Evolutionary conservation across 2,888 invertebrate species (phyloP).

Genomic region (Drosophila robusta): DNA sequence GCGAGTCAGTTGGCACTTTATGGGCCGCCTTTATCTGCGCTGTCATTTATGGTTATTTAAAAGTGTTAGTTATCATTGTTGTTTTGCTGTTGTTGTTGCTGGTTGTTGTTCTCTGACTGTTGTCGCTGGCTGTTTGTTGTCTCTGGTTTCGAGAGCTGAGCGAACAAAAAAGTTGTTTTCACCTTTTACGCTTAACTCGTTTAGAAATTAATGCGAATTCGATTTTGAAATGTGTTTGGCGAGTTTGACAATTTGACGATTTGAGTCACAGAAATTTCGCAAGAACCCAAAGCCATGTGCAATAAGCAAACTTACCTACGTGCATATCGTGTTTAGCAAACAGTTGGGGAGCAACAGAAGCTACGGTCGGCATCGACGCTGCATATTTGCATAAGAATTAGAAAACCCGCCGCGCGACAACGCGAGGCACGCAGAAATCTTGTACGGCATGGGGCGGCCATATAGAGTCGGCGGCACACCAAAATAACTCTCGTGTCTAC

Average conservation of each 20-base stretch:
- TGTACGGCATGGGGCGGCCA: constrained; percentile 66
- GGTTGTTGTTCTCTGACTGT: constrained; percentile 27
- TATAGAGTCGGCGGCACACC: constrained; percentile 66
- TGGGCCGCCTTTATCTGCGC: constrained; percentile 55
- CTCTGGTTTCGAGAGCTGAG: constrained; percentile 28
- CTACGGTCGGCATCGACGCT: constrained; percentile 39
- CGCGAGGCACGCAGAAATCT: constrained; percentile 62
- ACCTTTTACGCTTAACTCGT: constrained; percentile 61
- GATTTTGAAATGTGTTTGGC: constrained; percentile 61
- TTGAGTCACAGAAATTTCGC: constrained; percentile 66
- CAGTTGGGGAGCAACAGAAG: constrained; percentile 63
- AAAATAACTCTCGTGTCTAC: constrained; percentile 72
- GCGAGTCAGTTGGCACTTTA: constrained; percentile 55
- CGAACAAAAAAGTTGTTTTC: constrained; percentile 47
- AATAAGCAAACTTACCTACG: constrained; percentile 4
- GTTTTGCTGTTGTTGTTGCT: constrained; percentile 37
- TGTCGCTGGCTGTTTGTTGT: constrained; percentile 21
- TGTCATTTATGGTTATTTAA: constrained; percentile 60
- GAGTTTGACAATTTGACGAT: constrained; percentile 36
- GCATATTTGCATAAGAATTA: constrained; percentile 81
- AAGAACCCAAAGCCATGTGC: constrained; percentile 49
- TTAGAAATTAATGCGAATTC: constrained; percentile 73
- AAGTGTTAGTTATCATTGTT: constrained; percentile 64
- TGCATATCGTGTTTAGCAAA: constrained; percentile 52
- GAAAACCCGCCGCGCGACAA: constrained; percentile 65